Evolutionary conservation across 2,888 invertebrate species (phyloP).

Genomic region (Himalopsyche kuldschensis): DNA sequence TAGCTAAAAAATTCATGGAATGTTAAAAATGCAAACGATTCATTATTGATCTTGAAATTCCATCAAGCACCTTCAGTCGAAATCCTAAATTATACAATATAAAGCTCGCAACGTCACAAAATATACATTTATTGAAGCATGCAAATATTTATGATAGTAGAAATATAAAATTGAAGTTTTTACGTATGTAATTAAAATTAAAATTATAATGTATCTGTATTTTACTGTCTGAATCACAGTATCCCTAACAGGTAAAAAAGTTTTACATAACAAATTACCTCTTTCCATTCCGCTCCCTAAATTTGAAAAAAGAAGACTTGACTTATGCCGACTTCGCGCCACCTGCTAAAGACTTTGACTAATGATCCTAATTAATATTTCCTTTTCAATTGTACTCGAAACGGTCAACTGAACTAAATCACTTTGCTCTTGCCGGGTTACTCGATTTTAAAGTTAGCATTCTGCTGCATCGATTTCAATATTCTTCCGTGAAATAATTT

Average conservation of each 20-base stretch:
- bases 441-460: constrained; percentile 17
- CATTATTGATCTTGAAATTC: no score
- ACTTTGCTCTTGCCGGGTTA: constrained; percentile 28
- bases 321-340: constrained; percentile 43
- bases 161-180: no score
- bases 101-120: no score
- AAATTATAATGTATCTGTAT: not conserved
- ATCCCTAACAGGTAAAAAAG: constrained; percentile 9
- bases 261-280: not conserved
- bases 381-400: constrained; percentile 27
- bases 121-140: no score
- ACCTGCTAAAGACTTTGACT: constrained; percentile 61
- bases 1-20: no score
- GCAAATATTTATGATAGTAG: no score
- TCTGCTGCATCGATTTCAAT: not conserved
- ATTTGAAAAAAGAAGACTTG: constrained; percentile 33
- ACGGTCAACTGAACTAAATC: constrained; percentile 36
- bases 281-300: not conserved
- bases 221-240: not conserved
- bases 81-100: no score
- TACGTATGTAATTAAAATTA: no score
- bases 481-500: not conserved
- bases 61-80: no score
- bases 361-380: constrained; percentile 57
- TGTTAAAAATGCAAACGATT: no score